Evolutionary conservation across 2,797 vertebrate genomes (phyloP).

Genomic region (Pteronotus mesoamericanus): DNA sequence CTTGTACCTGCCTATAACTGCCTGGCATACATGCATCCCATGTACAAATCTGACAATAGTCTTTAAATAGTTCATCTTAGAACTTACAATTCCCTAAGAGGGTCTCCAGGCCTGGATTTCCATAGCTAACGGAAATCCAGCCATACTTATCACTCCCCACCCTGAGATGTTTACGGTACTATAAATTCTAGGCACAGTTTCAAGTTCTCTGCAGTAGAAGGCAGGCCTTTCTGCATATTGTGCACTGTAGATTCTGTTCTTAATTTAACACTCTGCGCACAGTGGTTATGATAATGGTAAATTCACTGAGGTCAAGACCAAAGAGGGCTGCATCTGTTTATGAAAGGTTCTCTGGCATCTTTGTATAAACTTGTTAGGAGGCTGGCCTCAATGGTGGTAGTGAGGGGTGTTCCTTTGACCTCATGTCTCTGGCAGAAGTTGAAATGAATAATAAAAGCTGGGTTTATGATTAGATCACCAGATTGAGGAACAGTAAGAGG

Average conservation of each 20-base stretch:
- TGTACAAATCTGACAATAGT: not conserved
- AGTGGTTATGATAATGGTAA: conserved; percentile 79
- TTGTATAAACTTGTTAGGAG: conserved; percentile 77
- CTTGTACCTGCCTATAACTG: not conserved
- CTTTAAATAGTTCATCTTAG: conserved; percentile 25
- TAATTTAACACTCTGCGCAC: conserved; percentile 80
- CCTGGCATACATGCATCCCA: not conserved
- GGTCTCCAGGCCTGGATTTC: conserved; percentile 47
- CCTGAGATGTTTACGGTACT: conserved; percentile 62
- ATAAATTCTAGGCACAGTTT: conserved; percentile 69
- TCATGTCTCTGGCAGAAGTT: conserved; percentile 77
- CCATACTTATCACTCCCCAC: conserved; percentile 45
- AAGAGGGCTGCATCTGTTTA: conserved; percentile 73
- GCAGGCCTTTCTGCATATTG: conserved; percentile 70
- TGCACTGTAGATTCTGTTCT: conserved; percentile 78
- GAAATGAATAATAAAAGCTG: conserved; percentile 80
- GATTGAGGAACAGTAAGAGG: conserved; percentile 72
- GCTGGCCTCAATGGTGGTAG: conserved; percentile 64
- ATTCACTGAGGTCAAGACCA: conserved; percentile 65
- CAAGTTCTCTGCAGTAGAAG: conserved; percentile 71
- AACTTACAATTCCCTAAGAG: conserved; percentile 40
- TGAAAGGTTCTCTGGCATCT: conserved; percentile 77
- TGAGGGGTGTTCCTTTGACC: conserved; percentile 76
- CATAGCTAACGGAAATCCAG: conserved; percentile 70
- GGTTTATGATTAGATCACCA: conserved; percentile 79